These are phyloP conservation scores for Pogoniulus pusillus DNA, from an alignment of 2,797 vertebrate species.

Conservation along the genomic window DNA sequence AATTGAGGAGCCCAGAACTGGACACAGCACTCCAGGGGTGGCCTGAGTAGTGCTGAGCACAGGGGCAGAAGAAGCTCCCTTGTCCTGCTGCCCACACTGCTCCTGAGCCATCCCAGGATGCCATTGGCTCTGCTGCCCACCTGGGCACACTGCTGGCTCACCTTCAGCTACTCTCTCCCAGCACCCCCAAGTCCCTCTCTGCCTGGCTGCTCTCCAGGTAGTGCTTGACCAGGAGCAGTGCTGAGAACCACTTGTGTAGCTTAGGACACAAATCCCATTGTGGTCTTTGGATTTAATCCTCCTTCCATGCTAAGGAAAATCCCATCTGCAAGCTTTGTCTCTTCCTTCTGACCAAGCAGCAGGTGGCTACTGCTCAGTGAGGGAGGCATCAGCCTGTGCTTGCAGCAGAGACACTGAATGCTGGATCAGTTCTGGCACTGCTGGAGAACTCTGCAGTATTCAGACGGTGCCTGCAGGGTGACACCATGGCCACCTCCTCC, in stretches of 20 bases:
- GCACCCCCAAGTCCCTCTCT: too few species aligned
- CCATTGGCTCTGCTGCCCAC: too few species aligned
- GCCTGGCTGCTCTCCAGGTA: too few species aligned
- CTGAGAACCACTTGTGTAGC: accelerated
- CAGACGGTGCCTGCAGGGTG: background rate
- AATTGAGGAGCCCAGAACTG: too few species aligned
- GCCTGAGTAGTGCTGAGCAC: too few species aligned
- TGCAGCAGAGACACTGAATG: background rate
- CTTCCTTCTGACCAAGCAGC: background rate
- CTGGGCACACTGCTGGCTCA: too few species aligned
- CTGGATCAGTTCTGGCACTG: background rate
- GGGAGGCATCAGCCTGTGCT: background rate
- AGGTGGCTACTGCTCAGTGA: background rate
- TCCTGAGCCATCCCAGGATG: too few species aligned
- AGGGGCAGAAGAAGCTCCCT: too few species aligned
- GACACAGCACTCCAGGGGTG: too few species aligned
- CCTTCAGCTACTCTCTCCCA: too few species aligned
- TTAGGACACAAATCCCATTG: background rate
- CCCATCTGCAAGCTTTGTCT: background rate
- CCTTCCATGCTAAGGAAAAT: background rate
- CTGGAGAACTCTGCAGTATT: background rate
- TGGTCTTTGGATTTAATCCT: background rate
- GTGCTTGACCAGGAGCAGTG: background rate
- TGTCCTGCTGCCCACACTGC: too few species aligned
- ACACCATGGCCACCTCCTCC: background rate